phyloP scores from a whole-genome alignment of 2,888 invertebrate species.

The Trypoxylon attenuatum region DNA sequence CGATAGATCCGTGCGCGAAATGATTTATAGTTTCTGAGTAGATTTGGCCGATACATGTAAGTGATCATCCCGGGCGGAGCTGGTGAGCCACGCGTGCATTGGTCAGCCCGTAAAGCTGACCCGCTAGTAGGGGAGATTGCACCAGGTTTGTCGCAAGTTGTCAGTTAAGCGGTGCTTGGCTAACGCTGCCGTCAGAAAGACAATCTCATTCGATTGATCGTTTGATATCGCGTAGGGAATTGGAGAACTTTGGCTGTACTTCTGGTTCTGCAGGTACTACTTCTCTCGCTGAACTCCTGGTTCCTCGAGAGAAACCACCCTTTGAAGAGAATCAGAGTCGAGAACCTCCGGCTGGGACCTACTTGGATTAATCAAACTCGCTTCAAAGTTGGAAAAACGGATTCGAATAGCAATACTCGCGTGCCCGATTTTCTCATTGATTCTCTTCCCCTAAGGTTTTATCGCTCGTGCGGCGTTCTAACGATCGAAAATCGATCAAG shows the following conservation, averaged over 20 bases:
- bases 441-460: not conserved
- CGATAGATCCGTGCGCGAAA: conserved; percentile 30
- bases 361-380: not conserved
- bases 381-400: not conserved
- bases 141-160: not conserved
- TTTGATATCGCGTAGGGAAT: not conserved
- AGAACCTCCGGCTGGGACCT: no score
- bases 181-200: not conserved
- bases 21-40: conserved; percentile 39
- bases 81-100: no score
- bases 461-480: no score
- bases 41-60: no score
- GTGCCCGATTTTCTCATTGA: not conserved
- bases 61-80: no score
- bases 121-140: not conserved
- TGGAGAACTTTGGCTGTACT: not conserved
- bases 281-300: not conserved
- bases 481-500: no score
- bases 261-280: not conserved
- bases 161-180: not conserved
- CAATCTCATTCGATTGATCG: not conserved
- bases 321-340: not conserved
- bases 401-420: not conserved
- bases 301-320: not conserved
- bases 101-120: no score